Conservation (phyloP, 2,888 invertebrate genomes). For the Phaonia tiefii region DNA sequence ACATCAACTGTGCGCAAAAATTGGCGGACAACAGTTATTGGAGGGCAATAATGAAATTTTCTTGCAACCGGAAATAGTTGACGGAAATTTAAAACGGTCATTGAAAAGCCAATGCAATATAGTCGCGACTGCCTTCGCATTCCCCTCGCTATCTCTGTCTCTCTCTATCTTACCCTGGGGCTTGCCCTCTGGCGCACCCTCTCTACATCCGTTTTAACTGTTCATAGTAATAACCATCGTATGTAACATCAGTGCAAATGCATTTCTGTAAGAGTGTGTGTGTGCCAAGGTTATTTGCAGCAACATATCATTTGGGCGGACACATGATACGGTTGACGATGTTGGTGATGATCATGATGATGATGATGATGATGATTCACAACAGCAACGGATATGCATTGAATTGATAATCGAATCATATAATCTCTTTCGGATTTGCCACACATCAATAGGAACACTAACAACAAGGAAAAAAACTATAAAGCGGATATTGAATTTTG, state of each 20-base stretch:
- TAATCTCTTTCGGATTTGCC: constrained; percentile 1
- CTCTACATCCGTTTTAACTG: no score
- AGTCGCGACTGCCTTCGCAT: neutral
- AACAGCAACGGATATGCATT: constrained; percentile 56
- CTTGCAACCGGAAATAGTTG: constrained; percentile 70
- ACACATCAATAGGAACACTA: constrained; percentile 34
- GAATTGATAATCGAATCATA: constrained; percentile 48
- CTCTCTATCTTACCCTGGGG: no score
- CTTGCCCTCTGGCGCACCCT: no score
- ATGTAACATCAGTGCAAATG: no score
- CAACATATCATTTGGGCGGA: constrained; percentile 3
- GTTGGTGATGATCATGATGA: constrained; percentile 21
- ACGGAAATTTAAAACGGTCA: constrained; percentile 69
- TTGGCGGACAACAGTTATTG: constrained; percentile 23
- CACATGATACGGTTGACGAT: constrained; percentile 32
- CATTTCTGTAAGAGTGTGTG: neutral
- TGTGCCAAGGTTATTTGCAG: constrained; percentile 49
- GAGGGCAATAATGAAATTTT: constrained; percentile 69
- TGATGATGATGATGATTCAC: constrained; percentile 44
- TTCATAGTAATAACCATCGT: no score
- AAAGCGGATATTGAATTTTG: constrained; percentile 34
- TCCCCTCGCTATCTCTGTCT: neutral
- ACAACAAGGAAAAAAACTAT: neutral
- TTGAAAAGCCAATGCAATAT: constrained; percentile 54
- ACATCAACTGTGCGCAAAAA: constrained; percentile 49